phyloP scores from a whole-genome alignment of 2,113 vertebrate genomes.

The Callocephalon fimbriatum region DNA sequence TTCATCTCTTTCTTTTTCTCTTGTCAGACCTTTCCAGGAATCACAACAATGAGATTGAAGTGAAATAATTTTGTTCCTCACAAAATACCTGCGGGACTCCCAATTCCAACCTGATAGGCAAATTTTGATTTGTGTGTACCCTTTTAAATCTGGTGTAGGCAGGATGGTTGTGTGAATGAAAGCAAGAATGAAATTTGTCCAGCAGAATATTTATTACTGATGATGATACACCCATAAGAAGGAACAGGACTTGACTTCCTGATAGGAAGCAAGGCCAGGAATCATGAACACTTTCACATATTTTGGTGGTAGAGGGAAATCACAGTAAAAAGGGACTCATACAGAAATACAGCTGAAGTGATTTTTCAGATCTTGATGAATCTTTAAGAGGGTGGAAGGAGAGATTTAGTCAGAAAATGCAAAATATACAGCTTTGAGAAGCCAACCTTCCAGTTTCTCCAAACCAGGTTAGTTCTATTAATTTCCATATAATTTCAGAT shows the following conservation, averaged over 20 bases:
- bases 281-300: neutral
- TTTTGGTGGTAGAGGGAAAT: neutral
- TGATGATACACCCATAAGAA: neutral
- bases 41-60: neutral
- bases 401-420: neutral
- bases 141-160: neutral
- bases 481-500: neutral
- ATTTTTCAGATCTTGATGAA: neutral
- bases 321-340: neutral
- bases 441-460: neutral
- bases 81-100: neutral
- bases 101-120: neutral
- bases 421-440: neutral
- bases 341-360: neutral
- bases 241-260: neutral
- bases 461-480: neutral
- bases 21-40: neutral
- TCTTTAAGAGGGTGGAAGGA: neutral
- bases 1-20: neutral
- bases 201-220: neutral
- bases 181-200: neutral
- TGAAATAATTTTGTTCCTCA: neutral
- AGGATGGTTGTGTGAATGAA: neutral
- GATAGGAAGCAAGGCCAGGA: neutral
- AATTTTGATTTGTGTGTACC: neutral